Evolutionary conservation across 2,797 vertebrate genomes (phyloP).

Genomic region (Zonotrichia albicollis): DNA sequence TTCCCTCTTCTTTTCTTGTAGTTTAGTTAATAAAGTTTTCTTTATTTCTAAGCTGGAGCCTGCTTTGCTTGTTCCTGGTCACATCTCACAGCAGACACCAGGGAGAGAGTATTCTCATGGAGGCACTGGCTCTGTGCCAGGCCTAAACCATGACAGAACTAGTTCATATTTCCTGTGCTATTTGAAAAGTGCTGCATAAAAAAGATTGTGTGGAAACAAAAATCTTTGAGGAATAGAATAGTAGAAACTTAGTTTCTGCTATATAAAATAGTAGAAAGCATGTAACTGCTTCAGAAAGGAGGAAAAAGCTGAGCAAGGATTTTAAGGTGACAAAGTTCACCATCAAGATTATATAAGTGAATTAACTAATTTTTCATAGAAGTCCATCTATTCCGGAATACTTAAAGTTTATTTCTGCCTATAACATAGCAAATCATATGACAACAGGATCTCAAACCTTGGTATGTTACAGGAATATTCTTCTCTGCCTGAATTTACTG

Average conservation of each 20-base stretch:
- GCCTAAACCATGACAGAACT: not conserved
- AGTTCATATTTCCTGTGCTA: accelerated
- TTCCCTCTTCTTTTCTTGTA: no score
- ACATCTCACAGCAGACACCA: no score
- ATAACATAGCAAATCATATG: not conserved
- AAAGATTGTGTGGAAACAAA: not conserved
- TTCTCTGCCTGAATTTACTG: not conserved
- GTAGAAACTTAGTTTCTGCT: not conserved
- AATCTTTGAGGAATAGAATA: not conserved
- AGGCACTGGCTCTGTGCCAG: no score
- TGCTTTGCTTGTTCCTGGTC: no score
- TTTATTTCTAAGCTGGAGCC: no score
- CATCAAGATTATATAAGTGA: not conserved
- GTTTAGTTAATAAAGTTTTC: no score
- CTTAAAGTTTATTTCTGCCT: not conserved
- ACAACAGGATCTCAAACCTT: not conserved
- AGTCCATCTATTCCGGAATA: not conserved
- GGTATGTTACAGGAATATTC: not conserved
- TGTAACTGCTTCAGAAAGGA: not conserved
- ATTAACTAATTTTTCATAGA: not conserved
- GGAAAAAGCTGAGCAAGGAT: not conserved
- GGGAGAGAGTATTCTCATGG: no score
- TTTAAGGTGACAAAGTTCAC: not conserved
- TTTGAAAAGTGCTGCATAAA: not conserved
- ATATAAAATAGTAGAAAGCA: not conserved